Evolutionary conservation across 2,113 vertebrate genomes (phyloP).

Genomic region (Haplotaxodon microlepis): DNA sequence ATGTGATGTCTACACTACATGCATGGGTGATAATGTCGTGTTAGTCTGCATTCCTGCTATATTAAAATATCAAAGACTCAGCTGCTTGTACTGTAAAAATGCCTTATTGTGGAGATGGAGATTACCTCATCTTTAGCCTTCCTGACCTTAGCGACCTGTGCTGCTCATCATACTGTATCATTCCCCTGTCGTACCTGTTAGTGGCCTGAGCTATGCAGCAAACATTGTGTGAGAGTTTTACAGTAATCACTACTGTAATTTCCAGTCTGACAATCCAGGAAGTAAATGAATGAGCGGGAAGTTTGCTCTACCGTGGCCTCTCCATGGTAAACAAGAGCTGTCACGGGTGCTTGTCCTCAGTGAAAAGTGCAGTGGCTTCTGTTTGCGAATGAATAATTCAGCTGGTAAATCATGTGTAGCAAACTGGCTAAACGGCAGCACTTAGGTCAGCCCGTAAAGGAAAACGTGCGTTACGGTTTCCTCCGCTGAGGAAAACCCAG

Average conservation of each 20-base stretch:
- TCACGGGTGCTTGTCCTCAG: neutral
- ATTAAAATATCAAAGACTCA: neutral
- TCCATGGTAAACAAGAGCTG: neutral
- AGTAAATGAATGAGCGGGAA: neutral
- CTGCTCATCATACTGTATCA: neutral
- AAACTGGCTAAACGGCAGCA: neutral
- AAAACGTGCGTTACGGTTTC: neutral
- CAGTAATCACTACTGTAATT: neutral
- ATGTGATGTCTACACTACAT: conserved; percentile 1
- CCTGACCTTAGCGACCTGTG: conserved; percentile 36
- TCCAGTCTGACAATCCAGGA: neutral
- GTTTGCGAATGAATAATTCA: neutral
- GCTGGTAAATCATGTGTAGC: conserved; percentile 5
- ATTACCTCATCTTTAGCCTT: conserved; percentile 38
- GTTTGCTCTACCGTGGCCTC: neutral
- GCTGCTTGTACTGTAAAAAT: conserved; percentile 28
- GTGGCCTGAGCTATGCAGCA: conserved; percentile 29
- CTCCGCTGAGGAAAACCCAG: neutral
- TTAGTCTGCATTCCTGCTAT: neutral
- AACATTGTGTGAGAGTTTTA: neutral
- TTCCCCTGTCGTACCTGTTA: neutral
- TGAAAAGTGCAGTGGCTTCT: neutral
- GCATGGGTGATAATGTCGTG: conserved; percentile 20
- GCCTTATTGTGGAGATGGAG: conserved; percentile 35
- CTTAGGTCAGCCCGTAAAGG: neutral